Evolutionary conservation across 1,140 invertebrate genomes (phyloP).

Genomic region (Caenorhabditis elegans): DNA sequence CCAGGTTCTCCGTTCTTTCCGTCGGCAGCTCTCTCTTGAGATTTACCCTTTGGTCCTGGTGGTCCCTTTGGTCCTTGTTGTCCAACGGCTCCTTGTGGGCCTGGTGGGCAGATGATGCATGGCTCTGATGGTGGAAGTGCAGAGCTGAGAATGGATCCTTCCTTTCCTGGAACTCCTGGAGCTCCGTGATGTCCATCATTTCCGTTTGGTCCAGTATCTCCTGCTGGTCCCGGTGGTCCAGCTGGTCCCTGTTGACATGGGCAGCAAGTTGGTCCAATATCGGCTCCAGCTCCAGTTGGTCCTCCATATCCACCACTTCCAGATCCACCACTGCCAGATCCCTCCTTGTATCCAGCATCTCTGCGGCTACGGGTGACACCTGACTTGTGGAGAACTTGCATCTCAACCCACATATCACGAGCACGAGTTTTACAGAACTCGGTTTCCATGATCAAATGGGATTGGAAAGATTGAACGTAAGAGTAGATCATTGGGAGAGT

Average conservation of each 20-base stretch:
- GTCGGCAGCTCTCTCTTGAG: slow-evolving; percentile 42
- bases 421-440: slow-evolving; percentile 66
- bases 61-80: slow-evolving; percentile 63
- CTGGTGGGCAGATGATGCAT: slow-evolving; percentile 60
- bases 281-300: slow-evolving; percentile 43
- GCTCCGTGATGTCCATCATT: slow-evolving; percentile 50
- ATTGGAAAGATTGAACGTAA: slow-evolving; percentile 65
- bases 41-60: slow-evolving; percentile 63
- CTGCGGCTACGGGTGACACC: slow-evolving; percentile 35
- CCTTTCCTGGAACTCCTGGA: slow-evolving; percentile 58
- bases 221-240: slow-evolving; percentile 56
- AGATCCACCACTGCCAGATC: slow-evolving; percentile 40
- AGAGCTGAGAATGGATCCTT: slow-evolving; percentile 49
- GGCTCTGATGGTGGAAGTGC: slow-evolving; percentile 60
- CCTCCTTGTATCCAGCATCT: slow-evolving; percentile 42
- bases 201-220: slow-evolving; percentile 55
- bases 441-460: slow-evolving; percentile 61
- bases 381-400: slow-evolving; percentile 54
- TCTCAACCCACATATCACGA: slow-evolving; percentile 66
- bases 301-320: slow-evolving; percentile 40
- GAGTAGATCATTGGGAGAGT: slow-evolving; percentile 66
- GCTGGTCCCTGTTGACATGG: slow-evolving; percentile 52
- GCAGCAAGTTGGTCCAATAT: slow-evolving; percentile 29
- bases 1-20: slow-evolving; percentile 61
- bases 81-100: slow-evolving; percentile 55